Conservation (phyloP, 2,113 vertebrate genomes). For the Tachuris rubrigastra region DNA sequence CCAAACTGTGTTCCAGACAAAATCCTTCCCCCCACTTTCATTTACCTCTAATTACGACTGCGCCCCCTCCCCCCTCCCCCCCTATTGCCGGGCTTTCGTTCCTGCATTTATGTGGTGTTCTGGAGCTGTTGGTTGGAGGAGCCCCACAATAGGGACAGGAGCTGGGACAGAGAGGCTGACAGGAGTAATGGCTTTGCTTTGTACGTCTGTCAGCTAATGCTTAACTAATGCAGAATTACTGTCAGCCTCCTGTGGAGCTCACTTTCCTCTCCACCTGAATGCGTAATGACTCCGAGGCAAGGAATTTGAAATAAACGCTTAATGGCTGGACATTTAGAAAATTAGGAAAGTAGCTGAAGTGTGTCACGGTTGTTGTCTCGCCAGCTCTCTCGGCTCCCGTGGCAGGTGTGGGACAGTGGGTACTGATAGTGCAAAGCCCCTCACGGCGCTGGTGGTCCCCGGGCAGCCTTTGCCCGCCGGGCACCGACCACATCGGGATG, state of each 20-base stretch:
- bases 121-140: constrained; percentile 34
- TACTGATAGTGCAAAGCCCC: not conserved
- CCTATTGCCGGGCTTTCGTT: not conserved
- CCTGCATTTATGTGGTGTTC: not conserved
- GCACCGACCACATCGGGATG: accelerated
- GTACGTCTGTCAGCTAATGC: constrained; percentile 66
- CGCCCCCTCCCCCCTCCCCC: not conserved
- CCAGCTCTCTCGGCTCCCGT: not conserved
- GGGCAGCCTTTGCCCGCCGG: not conserved
- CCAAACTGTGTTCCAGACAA: not conserved
- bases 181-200: constrained; percentile 65
- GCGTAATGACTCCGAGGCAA: constrained; percentile 47
- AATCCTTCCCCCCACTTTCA: not conserved
- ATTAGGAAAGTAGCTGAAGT: not conserved
- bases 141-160: constrained; percentile 31
- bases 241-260: constrained; percentile 53
- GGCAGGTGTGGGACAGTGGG: not conserved
- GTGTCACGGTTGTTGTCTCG: not conserved
- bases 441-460: accelerated
- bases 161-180: constrained; percentile 24
- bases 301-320: constrained; percentile 32
- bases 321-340: constrained; percentile 23
- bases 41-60: not conserved
- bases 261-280: constrained; percentile 64
- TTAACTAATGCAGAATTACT: constrained; percentile 70